Evolutionary conservation across 2,113 vertebrate genomes (phyloP), one percentile per base, ranked within the genome.

Genomic region (Eurypyga helias): DNA sequence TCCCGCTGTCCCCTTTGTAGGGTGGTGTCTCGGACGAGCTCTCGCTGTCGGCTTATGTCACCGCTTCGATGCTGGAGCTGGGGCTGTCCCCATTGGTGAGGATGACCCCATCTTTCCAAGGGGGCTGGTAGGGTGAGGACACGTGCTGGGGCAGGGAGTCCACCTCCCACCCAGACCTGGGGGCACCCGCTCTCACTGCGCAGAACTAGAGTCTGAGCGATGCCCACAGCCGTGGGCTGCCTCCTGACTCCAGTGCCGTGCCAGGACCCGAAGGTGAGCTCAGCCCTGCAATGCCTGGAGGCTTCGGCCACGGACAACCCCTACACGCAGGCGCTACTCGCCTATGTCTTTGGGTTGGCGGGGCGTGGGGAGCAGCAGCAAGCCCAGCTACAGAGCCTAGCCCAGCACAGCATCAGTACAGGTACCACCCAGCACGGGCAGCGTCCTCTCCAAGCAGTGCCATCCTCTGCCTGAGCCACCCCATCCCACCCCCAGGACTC

Each of bases 241-340:
- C 25, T 89, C 46, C 81, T 93, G 65, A 84, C 81, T 60, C 23
- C 0, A 0, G 4, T 79, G 38, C 58, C 9, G 0, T 1, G 4
- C 17, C 77, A 97, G 97, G 77, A 89, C 16, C 85, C 62, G 0
- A 14, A 4, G 7, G 67, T 95, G 72, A 89, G 36, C 51, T 83
- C 65, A 24, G 94, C 92, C 46, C 52, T 98, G 45, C 34, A 7
- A 23, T 97, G 97, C 86, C 90, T 97, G 87, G 41, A 83, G 41
- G 57, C 71, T 7, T 91, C 93, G 0, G 13, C 20, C 34, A 84
- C 77, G 0, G 84, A 87, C 0, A 66, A 84, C 43, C 81, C 28
- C 49, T 95, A 92, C 92, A 92, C 83, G 0, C 83, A 80, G 26
- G 93, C 91, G 0, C 67, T 97, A 48, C 86, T 97, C 0, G 81